Conservation (phyloP, 2,888 invertebrate species). For the Meliscaeva auricollis region DNA sequence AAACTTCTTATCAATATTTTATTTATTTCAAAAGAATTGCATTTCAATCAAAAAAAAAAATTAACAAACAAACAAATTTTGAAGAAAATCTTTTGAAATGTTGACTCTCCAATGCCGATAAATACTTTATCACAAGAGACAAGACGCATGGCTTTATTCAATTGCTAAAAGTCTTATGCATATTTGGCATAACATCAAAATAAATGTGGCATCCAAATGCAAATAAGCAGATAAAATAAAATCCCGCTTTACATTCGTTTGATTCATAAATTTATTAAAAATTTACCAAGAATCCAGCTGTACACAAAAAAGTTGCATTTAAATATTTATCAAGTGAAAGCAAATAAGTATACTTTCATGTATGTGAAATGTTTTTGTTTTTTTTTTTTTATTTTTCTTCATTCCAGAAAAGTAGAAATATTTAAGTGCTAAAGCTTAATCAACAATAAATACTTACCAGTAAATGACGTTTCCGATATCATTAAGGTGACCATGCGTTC, state of each 20-base stretch:
- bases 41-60: background rate
- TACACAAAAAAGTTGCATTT: background rate
- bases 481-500: too few relatives aligned
- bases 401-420: background rate
- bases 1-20: background rate
- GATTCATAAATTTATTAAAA: background rate
- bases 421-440: background rate
- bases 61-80: constrained; percentile 1
- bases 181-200: constrained; percentile 22
- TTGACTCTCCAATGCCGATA: background rate
- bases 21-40: constrained; percentile 4
- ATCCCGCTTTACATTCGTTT: background rate
- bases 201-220: background rate
- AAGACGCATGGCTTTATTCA: too few relatives aligned
- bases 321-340: background rate
- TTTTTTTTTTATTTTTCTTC: background rate
- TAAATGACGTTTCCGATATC: too few relatives aligned
- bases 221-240: constrained; percentile 14
- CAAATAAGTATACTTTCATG: background rate
- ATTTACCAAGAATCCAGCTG: background rate
- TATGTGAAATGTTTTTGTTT: background rate
- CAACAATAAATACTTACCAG: background rate
- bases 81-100: background rate
- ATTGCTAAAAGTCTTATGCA: background rate
- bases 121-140: background rate